Conservation (phyloP, 2,797 vertebrate genomes). For the Vespertilio murinus region DNA sequence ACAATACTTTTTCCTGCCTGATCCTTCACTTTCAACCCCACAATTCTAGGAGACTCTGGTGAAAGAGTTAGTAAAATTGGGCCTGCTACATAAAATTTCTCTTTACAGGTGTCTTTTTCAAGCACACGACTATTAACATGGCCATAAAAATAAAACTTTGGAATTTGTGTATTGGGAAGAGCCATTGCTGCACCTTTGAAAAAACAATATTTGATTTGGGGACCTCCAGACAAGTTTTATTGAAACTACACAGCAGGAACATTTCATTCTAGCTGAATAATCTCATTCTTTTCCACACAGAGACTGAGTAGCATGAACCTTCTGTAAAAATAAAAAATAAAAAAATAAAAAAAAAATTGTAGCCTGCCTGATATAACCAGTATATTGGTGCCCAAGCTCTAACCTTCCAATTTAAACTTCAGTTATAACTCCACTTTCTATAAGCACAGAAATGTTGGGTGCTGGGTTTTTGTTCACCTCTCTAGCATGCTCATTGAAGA, state of each 20-base stretch:
- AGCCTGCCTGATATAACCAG: conserved; percentile 11
- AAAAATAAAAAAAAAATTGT: neutral
- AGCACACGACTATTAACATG: neutral
- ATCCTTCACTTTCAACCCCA: neutral
- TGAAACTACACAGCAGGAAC: neutral
- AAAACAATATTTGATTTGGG: neutral
- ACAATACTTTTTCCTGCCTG: neutral
- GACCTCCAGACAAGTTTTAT: neutral
- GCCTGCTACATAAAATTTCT: neutral
- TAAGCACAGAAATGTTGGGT: neutral
- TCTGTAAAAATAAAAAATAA: neutral
- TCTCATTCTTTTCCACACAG: neutral
- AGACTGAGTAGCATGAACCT: neutral
- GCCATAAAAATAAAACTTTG: neutral
- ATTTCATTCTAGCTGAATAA: conserved; percentile 37
- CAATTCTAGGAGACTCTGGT: neutral
- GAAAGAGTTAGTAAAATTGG: neutral
- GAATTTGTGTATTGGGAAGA: neutral
- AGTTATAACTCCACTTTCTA: conserved; percentile 41
- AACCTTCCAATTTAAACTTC: conserved; percentile 48
- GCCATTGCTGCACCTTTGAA: neutral
- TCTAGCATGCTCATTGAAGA: conserved; percentile 42
- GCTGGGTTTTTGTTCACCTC: conserved; percentile 40
- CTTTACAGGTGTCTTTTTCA: conserved; percentile 11
- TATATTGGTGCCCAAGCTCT: conserved; percentile 34